Evolutionary conservation across 2,888 invertebrate species (phyloP).

Genomic region (Ichneumon xanthorius): DNA sequence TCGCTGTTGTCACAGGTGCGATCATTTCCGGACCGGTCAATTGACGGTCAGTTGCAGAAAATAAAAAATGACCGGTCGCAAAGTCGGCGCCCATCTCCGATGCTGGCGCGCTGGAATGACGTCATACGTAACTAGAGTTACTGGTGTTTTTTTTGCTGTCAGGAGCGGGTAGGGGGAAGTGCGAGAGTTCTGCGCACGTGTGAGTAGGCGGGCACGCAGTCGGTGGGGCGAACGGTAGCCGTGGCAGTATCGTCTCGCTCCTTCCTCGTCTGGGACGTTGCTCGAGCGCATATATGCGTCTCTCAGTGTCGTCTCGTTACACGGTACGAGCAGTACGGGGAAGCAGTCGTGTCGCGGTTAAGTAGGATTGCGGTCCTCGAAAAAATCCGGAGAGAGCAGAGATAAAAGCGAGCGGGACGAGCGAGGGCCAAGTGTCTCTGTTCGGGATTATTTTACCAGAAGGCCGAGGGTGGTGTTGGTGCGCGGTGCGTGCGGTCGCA

Average conservation of each 20-base stretch:
- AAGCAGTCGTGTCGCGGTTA: slow-evolving; percentile 34
- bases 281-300: slow-evolving; percentile 45
- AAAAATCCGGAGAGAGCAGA: slow-evolving; percentile 24
- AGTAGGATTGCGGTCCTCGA: slow-evolving; percentile 49
- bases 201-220: slow-evolving; percentile 71
- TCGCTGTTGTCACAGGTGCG: background rate
- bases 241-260: slow-evolving; percentile 50
- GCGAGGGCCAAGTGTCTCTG: slow-evolving; percentile 53
- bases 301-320: slow-evolving; percentile 54
- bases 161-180: background rate
- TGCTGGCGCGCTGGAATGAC: slow-evolving; percentile 68
- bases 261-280: slow-evolving; percentile 49
- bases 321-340: slow-evolving; percentile 45
- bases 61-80: slow-evolving; percentile 52
- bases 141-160: background rate
- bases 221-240: slow-evolving; percentile 59
- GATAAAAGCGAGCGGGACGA: slow-evolving; percentile 64
- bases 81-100: background rate
- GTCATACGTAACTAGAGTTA: slow-evolving; percentile 70
- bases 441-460: slow-evolving; percentile 57
- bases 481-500: slow-evolving; percentile 40
- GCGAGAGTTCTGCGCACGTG: slow-evolving; percentile 73
- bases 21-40: background rate
- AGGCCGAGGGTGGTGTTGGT: slow-evolving; percentile 58
- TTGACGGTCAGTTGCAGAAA: slow-evolving; percentile 5